These are phyloP conservation scores for Platichthys flesus DNA, from an alignment of 2,113 vertebrate species.

Conservation along the genomic window DNA sequence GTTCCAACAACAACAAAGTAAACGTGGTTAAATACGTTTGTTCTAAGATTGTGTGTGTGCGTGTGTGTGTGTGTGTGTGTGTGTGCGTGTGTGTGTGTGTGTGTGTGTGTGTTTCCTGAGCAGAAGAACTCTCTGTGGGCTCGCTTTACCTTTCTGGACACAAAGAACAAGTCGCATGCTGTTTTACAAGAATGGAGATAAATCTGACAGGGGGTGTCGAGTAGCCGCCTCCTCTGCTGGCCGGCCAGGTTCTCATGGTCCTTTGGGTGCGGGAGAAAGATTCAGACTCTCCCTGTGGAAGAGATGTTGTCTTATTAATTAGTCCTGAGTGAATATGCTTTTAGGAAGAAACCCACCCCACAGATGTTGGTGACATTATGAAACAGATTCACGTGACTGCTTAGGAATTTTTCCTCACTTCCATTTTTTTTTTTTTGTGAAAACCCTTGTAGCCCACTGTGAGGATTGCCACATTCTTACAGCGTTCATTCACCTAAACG, in stretches of 20 bases:
- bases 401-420: slow-evolving; percentile 3
- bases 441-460: too few species aligned
- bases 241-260: slow-evolving; percentile 65
- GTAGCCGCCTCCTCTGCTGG: slow-evolving; percentile 66
- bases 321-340: not conserved
- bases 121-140: slow-evolving; percentile 46
- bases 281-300: slow-evolving; percentile 36
- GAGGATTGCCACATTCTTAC: not conserved
- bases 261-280: slow-evolving; percentile 53
- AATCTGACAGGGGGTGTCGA: slow-evolving; percentile 67
- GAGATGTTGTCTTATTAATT: slow-evolving; percentile 64
- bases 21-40: too few species aligned
- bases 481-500: not conserved
- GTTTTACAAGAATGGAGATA: slow-evolving; percentile 73
- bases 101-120: slow-evolving; percentile 41
- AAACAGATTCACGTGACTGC: slow-evolving; percentile 16
- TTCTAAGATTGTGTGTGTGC: too few species aligned
- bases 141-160: slow-evolving; percentile 61
- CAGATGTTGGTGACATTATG: slow-evolving; percentile 5
- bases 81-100: too few species aligned
- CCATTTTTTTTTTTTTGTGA: slow-evolving; percentile 1
- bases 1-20: too few species aligned
- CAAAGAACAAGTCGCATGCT: slow-evolving; percentile 73
- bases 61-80: too few species aligned
- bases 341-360: not conserved